phyloP scores from a whole-genome alignment of 2,888 invertebrate genomes.

The Epirrhoe tristata region DNA sequence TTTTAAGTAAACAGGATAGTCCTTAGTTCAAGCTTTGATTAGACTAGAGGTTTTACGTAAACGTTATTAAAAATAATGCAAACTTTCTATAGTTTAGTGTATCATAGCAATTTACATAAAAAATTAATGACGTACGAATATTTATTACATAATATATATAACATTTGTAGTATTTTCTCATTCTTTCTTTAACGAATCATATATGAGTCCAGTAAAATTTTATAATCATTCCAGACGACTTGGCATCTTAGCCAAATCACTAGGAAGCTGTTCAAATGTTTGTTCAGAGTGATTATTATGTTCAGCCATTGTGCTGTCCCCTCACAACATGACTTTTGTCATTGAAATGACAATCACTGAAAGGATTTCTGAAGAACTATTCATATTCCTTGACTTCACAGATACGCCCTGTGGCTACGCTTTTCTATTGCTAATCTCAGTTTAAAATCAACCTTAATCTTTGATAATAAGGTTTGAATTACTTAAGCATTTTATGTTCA shows the following conservation, averaged over 20 bases:
- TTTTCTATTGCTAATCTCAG: conserved; percentile 45
- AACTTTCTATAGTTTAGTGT: background rate
- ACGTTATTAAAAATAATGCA: no score
- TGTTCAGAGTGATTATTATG: conserved; percentile 38
- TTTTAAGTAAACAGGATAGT: no score
- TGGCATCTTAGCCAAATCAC: conserved; percentile 35
- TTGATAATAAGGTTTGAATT: conserved; percentile 42
- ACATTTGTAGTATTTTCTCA: no score
- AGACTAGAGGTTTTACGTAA: no score
- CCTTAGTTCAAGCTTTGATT: background rate
- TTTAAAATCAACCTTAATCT: conserved; percentile 37
- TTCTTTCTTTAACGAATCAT: background rate
- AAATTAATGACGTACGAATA: no score
- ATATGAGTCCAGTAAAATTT: conserved; percentile 2
- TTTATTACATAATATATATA: no score
- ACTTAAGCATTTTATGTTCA: conserved; percentile 21
- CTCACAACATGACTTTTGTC: conserved; percentile 76
- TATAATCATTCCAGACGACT: conserved; percentile 31
- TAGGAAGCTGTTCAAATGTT: conserved; percentile 44
- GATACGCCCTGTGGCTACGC: conserved; percentile 83
- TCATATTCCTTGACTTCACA: conserved; percentile 79
- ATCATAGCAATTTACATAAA: background rate
- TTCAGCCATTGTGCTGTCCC: conserved; percentile 63
- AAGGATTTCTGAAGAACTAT: conserved; percentile 81
- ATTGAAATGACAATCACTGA: conserved; percentile 83